These are phyloP conservation scores for Lepus timidus DNA, from an alignment of 2,113 vertebrate genomes.

Conservation along the genomic window DNA sequence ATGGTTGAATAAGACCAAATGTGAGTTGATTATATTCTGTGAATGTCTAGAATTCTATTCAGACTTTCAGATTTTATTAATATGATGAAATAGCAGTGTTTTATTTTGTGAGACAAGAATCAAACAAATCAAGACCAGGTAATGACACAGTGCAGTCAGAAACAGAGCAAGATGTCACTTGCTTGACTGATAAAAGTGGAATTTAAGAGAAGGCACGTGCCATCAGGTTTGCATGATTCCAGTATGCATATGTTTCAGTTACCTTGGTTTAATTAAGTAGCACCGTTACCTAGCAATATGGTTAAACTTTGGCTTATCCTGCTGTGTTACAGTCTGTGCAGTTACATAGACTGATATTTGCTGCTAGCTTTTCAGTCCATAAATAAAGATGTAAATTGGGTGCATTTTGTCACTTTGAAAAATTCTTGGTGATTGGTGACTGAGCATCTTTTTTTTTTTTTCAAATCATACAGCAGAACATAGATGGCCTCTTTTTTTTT, in stretches of 20 bases:
- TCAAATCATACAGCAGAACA: neutral
- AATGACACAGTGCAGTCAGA: neutral
- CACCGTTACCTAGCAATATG: neutral
- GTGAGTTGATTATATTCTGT: neutral
- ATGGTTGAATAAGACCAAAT: conserved; percentile 21
- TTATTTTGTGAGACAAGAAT: neutral
- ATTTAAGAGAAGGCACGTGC: neutral
- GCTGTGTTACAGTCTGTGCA: neutral
- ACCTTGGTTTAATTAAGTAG: neutral
- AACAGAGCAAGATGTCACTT: neutral
- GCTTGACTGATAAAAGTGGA: neutral
- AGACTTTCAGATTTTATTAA: neutral
- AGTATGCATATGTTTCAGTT: neutral
- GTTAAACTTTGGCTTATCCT: neutral
- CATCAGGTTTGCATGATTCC: neutral
- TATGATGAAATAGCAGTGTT: neutral
- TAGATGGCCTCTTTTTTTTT: no score
- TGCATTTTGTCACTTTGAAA: neutral
- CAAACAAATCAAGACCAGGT: neutral
- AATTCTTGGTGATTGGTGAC: neutral
- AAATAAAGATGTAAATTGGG: neutral
- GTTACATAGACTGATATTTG: neutral
- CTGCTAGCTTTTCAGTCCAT: neutral
- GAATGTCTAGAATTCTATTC: neutral
- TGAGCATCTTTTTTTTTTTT: neutral